These are phyloP conservation scores for Chydorus sphaericus DNA, from an alignment of 2,888 invertebrate genomes.

Conservation along the genomic window DNA sequence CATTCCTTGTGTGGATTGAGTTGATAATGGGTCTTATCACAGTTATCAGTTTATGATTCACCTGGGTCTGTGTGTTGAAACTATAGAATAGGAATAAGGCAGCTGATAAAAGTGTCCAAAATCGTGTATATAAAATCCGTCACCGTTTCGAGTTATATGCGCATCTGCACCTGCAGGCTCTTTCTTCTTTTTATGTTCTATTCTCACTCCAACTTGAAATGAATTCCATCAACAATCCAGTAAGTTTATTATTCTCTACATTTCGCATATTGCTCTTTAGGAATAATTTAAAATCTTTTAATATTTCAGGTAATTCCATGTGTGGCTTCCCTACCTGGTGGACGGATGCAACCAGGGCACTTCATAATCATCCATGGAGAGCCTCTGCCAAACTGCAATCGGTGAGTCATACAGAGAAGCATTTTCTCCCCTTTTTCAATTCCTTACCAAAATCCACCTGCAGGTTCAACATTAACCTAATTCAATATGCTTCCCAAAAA, in stretches of 20 bases:
- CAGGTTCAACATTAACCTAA: conserved; percentile 2
- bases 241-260: neutral
- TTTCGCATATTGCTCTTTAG: neutral
- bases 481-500: neutral
- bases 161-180: too few species aligned
- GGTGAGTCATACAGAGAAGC: neutral
- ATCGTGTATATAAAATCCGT: too few species aligned
- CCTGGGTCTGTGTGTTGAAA: too few species aligned
- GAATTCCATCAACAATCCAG: neutral
- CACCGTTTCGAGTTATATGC: too few species aligned
- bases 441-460: too few species aligned
- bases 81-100: too few species aligned
- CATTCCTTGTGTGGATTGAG: too few species aligned
- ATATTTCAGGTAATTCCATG: neutral
- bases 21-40: too few species aligned
- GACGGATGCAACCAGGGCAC: neutral
- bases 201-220: too few species aligned
- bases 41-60: too few species aligned
- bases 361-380: neutral
- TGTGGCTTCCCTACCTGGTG: conserved; percentile 1
- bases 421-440: neutral
- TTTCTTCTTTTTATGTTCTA: too few species aligned
- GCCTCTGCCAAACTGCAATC: neutral
- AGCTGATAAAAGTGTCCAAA: too few species aligned
- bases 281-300: neutral